phyloP scores from a whole-genome alignment of 2,888 invertebrate genomes.

The Scotopteryx bipunctaria region DNA sequence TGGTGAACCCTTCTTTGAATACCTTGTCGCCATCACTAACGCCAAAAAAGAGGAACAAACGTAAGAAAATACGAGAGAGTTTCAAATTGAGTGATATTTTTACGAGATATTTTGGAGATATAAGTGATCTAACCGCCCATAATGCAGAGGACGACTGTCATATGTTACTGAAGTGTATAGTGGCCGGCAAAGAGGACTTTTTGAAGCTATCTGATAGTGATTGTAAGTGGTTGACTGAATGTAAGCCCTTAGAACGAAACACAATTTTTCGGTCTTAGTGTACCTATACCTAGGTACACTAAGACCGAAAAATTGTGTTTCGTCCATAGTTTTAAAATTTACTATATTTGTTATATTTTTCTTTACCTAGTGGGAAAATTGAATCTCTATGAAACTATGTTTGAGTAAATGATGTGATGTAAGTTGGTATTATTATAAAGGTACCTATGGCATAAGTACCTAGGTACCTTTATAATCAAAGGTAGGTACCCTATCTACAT shows the following conservation, averaged over 20 bases:
- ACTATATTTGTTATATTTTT: too few relatives aligned
- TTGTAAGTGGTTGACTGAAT: constrained; percentile 15
- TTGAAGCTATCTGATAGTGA: constrained; percentile 7
- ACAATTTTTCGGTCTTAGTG: too few relatives aligned
- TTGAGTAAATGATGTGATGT: too few relatives aligned
- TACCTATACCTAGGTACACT: too few relatives aligned
- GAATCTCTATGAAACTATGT: too few relatives aligned
- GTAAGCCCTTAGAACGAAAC: constrained; percentile 19
- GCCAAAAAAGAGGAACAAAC: background rate
- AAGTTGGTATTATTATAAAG: too few relatives aligned
- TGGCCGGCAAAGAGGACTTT: constrained; percentile 35
- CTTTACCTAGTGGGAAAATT: too few relatives aligned
- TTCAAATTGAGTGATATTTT: constrained; percentile 31
- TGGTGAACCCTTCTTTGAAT: constrained; percentile 49
- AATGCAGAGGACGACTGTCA: constrained; percentile 87
- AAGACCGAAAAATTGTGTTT: too few relatives aligned
- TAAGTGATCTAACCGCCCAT: constrained; percentile 76
- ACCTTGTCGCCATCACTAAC: constrained; percentile 39
- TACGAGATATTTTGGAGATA: constrained; percentile 18
- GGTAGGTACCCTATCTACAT: too few relatives aligned
- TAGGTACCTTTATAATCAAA: too few relatives aligned
- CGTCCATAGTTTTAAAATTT: too few relatives aligned
- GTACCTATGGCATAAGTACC: too few relatives aligned
- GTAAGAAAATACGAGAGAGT: constrained; percentile 6
- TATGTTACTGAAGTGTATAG: constrained; percentile 85